Conservation (phyloP, 2,888 invertebrate genomes). For the Scaptodrosophila latifasciaeformis region DNA sequence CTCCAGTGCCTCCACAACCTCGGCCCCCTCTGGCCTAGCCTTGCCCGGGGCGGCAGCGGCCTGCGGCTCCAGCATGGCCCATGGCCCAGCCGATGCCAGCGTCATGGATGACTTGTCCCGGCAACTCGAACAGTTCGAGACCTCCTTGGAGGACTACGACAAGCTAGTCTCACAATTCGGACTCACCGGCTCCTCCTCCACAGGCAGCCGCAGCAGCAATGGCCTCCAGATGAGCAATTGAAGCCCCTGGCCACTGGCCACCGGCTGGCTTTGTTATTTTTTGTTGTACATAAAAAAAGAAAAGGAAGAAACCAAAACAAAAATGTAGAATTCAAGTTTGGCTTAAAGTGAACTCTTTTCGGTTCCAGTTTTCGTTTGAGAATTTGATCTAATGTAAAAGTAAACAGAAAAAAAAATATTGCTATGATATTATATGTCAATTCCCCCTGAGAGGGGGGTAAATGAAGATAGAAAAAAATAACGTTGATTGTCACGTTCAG, state of each 20-base stretch:
- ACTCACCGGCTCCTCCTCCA: conserved; percentile 66
- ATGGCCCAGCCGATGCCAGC: conserved; percentile 30
- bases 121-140: conserved; percentile 75
- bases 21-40: conserved; percentile 22
- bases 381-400: not conserved
- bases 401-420: too few relatives aligned
- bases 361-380: conserved; percentile 5
- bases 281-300: too few relatives aligned
- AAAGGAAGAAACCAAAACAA: too few relatives aligned
- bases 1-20: conserved; percentile 10
- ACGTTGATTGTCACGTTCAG: too few relatives aligned
- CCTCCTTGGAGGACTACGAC: conserved; percentile 74
- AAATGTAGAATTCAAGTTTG: too few relatives aligned
- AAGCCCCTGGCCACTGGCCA: too few relatives aligned
- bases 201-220: conserved; percentile 71
- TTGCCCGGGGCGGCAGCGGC: conserved; percentile 32
- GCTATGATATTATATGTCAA: conserved; percentile 43
- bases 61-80: conserved; percentile 23
- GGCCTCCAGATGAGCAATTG: conserved; percentile 69
- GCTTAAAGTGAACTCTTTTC: too few relatives aligned
- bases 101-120: conserved; percentile 72
- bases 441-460: too few relatives aligned
- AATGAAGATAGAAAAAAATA: too few relatives aligned
- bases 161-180: conserved; percentile 74
- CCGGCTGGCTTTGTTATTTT: conserved; percentile 12